Evolutionary conservation across 1,140 invertebrate species (phyloP), one percentile per base, ranked within the genome.

Genomic region (Mercenaria mercenaria): DNA sequence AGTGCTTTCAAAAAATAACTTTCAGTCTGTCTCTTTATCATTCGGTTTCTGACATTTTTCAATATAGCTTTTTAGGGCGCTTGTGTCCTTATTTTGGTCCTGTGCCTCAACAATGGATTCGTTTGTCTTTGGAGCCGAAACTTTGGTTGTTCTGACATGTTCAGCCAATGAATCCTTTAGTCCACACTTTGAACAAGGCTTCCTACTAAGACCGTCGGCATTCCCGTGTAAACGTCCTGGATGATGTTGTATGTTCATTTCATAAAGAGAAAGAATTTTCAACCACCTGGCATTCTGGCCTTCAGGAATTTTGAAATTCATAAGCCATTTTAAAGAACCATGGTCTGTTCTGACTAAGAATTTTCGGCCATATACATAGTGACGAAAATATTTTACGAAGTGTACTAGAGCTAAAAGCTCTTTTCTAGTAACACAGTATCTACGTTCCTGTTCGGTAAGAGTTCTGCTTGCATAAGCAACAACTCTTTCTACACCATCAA

Each of bases 401-500:
- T 69, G 8, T 41, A 87, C 84, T 47, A 91, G n/a, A 20, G 91
- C 91, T 37, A 92, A 72, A n/a, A 92, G 76, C 77, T 92, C 91
- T 59, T 72, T 92, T 26, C 89, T 29, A 23, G 92, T 92, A 20
- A 87, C 82, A 64, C 88, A 92, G 91, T 97, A 97, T 15, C 96
- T 96, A 85, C 93, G 84, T 93, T 97, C 96, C 26, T 95, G 88
- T 47, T 89, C 50, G 13, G 91, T 94, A 20, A 97, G 85, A 1
- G 93, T 93, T 84, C 96, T 64, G 0, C 95, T 96, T 20, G 94
- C 94, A 93, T 96, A 97, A 13, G 95, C 95, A 29, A 97, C 94
- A 1, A 96, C 96, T 76, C 88, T 84, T 89, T 96, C 95, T 8
- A 56, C 1, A 39, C 89, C 92, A 34, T 91, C 52, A 1, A 90